phyloP scores from a whole-genome alignment of 2,113 vertebrate species.

The Apeltes quadracus region DNA sequence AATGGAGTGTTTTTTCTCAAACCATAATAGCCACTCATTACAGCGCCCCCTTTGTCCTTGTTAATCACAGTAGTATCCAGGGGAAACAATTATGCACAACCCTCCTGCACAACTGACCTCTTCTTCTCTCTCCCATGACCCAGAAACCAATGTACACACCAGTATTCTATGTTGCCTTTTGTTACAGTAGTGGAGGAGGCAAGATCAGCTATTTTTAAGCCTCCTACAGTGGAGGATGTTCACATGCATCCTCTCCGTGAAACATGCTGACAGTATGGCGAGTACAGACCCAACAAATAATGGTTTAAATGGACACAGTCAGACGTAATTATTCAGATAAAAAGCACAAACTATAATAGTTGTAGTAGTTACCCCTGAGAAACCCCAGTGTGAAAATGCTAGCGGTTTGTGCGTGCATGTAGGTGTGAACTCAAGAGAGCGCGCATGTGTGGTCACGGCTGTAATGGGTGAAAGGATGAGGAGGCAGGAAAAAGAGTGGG shows the following conservation, averaged over 20 bases:
- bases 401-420: constrained; percentile 15
- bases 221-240: constrained; percentile 34
- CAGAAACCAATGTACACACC: constrained; percentile 49
- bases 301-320: constrained; percentile 8
- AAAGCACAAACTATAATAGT: background rate
- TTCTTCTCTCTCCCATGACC: constrained; percentile 49
- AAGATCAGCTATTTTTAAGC: constrained; percentile 63
- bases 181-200: constrained; percentile 47
- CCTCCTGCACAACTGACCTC: constrained; percentile 27
- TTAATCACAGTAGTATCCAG: constrained; percentile 14
- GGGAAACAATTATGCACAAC: background rate
- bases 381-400: background rate
- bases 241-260: constrained; percentile 27
- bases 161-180: constrained; percentile 37
- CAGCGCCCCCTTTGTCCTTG: background rate
- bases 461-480: constrained; percentile 26
- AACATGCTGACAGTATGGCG: background rate
- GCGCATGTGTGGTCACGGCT: constrained; percentile 35
- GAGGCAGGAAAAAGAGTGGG: constrained; percentile 15
- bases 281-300: background rate
- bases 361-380: background rate
- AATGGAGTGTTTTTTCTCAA: background rate
- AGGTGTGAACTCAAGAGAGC: constrained; percentile 28
- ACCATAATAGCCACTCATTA: constrained; percentile 1
- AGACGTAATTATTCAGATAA: background rate